Evolutionary conservation across 2,113 vertebrate species (phyloP).

Genomic region (Rhea americana): DNA sequence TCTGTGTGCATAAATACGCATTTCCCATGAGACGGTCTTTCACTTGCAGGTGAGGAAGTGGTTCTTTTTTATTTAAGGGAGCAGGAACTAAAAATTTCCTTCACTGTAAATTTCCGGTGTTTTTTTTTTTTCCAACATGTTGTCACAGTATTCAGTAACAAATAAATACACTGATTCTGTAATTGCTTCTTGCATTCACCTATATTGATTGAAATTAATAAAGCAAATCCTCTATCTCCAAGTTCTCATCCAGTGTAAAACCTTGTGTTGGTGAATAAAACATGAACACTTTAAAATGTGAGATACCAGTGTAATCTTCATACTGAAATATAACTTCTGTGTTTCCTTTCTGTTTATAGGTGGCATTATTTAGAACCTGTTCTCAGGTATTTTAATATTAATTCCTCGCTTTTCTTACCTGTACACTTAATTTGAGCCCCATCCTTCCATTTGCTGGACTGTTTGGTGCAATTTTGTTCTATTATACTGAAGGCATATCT

Average conservation of each 20-base stretch:
- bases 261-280: conserved; percentile 15
- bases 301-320: not conserved
- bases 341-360: not conserved
- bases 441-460: not conserved
- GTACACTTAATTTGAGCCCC: not conserved
- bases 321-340: not conserved
- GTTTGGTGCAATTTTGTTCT: not conserved
- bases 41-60: not conserved
- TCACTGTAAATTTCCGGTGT: not conserved
- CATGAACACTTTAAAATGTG: not conserved
- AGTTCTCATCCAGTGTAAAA: conserved; percentile 20
- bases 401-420: not conserved
- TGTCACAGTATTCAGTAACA: conserved; percentile 28
- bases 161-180: conserved; percentile 54
- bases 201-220: not conserved
- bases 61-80: not conserved
- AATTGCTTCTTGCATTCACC: not conserved
- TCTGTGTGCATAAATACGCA: not conserved
- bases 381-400: not conserved
- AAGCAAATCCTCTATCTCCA: not conserved
- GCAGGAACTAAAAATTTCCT: conserved; percentile 43
- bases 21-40: not conserved
- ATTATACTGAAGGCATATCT: not conserved
- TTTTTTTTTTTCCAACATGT: conserved; percentile 44
- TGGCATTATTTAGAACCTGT: not conserved